A percentile compares a stretch with the other conserved stretches of the same genome.
Conservation (phyloP, 1,140 invertebrate genomes). For the Dendrolimus kikuchii region DNA sequence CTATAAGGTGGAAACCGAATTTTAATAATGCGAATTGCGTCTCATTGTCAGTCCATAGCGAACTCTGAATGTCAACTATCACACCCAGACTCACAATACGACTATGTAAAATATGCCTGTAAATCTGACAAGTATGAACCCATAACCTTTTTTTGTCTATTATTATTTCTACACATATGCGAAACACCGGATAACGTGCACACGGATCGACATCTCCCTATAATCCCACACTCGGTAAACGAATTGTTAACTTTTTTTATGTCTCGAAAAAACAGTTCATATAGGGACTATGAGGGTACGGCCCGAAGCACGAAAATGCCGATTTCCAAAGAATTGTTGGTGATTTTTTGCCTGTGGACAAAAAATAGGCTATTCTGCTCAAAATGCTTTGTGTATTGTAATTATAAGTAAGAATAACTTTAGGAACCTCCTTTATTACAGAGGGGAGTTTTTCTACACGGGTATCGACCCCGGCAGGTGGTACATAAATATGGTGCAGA, state of each 20-base stretch:
- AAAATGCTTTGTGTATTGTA: slow-evolving; percentile 58
- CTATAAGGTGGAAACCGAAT: slow-evolving; percentile 2
- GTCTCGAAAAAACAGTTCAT: slow-evolving; percentile 36
- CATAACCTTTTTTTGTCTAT: slow-evolving; percentile 15
- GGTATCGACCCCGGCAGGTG: slow-evolving; percentile 69
- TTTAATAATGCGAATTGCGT: no score
- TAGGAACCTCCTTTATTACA: slow-evolving; percentile 60
- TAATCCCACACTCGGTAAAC: slow-evolving; percentile 26
- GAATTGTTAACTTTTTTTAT: slow-evolving; percentile 67
- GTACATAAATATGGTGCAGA: slow-evolving; percentile 54
- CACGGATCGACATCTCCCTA: slow-evolving; percentile 21
- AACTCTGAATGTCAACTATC: slow-evolving; percentile 14
- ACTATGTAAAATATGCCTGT: no score
- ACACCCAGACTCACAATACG: slow-evolving; percentile 11
- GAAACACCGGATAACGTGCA: slow-evolving; percentile 14
- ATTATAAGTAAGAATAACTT: slow-evolving; percentile 69
- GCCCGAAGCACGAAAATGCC: slow-evolving; percentile 40
- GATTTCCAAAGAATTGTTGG: slow-evolving; percentile 49
- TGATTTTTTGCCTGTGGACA: slow-evolving; percentile 47
- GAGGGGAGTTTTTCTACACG: slow-evolving; percentile 62
- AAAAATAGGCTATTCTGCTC: slow-evolving; percentile 48
- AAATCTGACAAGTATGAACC: slow-evolving; percentile 2
- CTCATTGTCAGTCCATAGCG: no score
- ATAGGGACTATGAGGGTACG: slow-evolving; percentile 15
- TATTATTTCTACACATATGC: slow-evolving; percentile 18